Base-by-base conservation (phyloP, 1,140 invertebrate species). In the Pachypsylla venusta region DNA sequence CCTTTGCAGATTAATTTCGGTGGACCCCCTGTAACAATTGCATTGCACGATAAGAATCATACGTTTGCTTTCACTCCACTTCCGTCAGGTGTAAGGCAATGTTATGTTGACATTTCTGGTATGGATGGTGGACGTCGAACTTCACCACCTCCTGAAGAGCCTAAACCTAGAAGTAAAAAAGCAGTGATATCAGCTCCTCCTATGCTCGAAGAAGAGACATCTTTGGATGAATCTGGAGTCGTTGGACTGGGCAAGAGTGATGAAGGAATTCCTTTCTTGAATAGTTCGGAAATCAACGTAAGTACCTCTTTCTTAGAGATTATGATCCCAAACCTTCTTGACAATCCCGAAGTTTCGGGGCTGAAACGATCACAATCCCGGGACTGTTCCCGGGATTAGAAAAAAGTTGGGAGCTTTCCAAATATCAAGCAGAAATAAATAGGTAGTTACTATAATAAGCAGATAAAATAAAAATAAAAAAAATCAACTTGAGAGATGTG, bases 11-110 rank as follows among this genome's bases (percentile, higher is more conserved):
- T 80, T 1, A 83, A 91, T 61, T 97, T 94, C 75, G 93, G 93
- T 53, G 93, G 92, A 10, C 75, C 94, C 39, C 92, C 93, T 0
- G 89, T 92, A 67, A 83, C 90, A 1, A 83, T 94, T 56, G 78
- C 84, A 55, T 77, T 95, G 25, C 80, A 82, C 22, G 84, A 82
- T 19, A 81, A 82, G 60, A 85, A 85, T 62, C 87, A 92, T 70
- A 92, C 86, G 64, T 79, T 98, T 20, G 75, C 89, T 27, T 82
- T 94, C 62, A 79, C 85, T 0, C 83, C 85, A 0, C 72, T 93
- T 55, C 87, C 92, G 0, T 80, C 82, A 55, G 82, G 84, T 24
- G 74, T 86, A 1, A 76, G 75, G 48, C 81, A 84, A 1, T 85
- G 87, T 0, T 75, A 78, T 58, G 75, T 86, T 0, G 75, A 74